Evolutionary conservation across 2,888 invertebrate species (phyloP), one percentile per base, ranked within the genome.

Genomic region (Troglohyphantes excavatus): DNA sequence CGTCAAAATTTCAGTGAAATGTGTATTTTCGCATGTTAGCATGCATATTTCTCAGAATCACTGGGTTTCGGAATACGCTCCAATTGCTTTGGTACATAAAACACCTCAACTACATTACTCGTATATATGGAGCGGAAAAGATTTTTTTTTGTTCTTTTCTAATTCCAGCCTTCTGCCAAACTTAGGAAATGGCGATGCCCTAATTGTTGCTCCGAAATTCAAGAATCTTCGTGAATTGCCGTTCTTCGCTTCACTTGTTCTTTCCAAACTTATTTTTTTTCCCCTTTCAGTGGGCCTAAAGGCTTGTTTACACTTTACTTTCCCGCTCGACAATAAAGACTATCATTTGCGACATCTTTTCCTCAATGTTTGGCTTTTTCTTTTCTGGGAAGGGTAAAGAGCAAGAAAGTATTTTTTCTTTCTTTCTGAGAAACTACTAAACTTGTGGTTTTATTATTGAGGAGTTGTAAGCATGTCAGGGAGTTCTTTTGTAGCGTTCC

Each of bases 51-150:
- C 63, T 39, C 19, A 39, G 46, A 46, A 19, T 67, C 67, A n/a
- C 17, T 17, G 39, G n/a, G 23, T 39, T 21, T 63, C 27, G 3
- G 29, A 70, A 70, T 59, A 39, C 70, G 82, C 82, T 82, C 82
- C 82, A 82, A 19, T 82, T 72, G 27, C 26, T 82, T 72, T 43
- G 61, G 70, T 82, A 59, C 43, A 70, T 82, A 82, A 61, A 70
- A 23, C 23, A 70, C 70, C 13, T 43, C 67, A 81, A 70, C 81
- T 53, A 82, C 82, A 70, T 70, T 59, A 70, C 59, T 53, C 29
- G 21, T 26, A 70, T 82, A 82, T 82, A 23, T 82, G 70, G 82
- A 82, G 82, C 82, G 82, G 82, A 82, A 82, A 82, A 68, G 46
- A 53, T 67, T n/a, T n/a, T n/a, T n/a, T n/a, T n/a, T 68, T 27